Evolutionary conservation across 2,797 vertebrate species (phyloP).

Genomic region (Anisognathus igniventris): DNA sequence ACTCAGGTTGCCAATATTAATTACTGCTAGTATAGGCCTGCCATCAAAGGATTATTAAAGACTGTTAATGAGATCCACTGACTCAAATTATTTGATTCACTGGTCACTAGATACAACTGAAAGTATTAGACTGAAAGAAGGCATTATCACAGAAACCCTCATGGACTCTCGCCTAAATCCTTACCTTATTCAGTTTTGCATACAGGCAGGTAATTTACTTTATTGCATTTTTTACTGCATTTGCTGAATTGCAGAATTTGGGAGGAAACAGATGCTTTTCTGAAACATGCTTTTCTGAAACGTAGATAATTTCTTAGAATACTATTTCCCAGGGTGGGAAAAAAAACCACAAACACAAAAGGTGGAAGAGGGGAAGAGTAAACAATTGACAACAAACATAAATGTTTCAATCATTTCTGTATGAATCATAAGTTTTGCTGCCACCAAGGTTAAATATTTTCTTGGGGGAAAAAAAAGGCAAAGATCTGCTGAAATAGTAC

Average conservation of each 20-base stretch:
- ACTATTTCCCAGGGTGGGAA: accelerated
- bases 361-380: accelerated
- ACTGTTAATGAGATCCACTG: neutral
- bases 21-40: neutral
- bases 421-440: neutral
- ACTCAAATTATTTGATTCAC: neutral
- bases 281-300: neutral
- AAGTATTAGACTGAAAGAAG: neutral
- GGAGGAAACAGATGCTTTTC: neutral
- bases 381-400: neutral
- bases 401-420: neutral
- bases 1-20: neutral
- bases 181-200: neutral
- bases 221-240: neutral
- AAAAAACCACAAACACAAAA: neutral
- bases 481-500: neutral
- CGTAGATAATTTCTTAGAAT: neutral
- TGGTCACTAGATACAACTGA: neutral
- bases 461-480: neutral
- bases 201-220: neutral
- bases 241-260: neutral
- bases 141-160: neutral
- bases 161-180: neutral
- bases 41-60: neutral
- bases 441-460: neutral